phyloP scores from a whole-genome alignment of 2,113 vertebrate genomes.

The Cochlearius cochlearius region DNA sequence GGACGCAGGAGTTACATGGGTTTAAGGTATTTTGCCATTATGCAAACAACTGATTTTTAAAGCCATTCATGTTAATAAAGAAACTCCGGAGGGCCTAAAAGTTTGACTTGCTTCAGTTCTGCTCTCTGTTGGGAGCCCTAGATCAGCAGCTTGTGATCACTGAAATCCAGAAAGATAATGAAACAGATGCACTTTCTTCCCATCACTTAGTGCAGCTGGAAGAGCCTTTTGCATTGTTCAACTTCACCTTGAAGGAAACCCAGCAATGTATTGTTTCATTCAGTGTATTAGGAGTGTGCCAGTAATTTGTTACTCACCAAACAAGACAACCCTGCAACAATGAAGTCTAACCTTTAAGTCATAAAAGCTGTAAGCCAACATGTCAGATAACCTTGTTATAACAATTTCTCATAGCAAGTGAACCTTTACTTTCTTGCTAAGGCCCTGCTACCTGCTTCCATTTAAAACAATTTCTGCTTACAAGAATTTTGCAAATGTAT shows the following conservation, averaged over 20 bases:
- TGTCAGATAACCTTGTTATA: background rate
- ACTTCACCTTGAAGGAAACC: background rate
- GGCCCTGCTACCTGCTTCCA: background rate
- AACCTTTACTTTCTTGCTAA: background rate
- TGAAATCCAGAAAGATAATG: background rate
- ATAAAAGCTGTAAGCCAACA: background rate
- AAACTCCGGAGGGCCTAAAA: background rate
- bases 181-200: background rate
- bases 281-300: background rate
- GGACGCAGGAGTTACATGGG: accelerated
- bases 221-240: background rate
- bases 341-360: background rate
- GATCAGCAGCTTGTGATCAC: background rate
- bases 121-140: background rate
- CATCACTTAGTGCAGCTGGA: background rate
- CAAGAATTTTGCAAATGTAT: background rate
- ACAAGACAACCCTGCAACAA: background rate
- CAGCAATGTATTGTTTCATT: background rate
- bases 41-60: background rate
- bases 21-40: background rate
- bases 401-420: background rate
- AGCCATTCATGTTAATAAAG: background rate
- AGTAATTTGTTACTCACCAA: background rate
- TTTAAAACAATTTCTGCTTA: background rate
- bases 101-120: background rate